phyloP scores from a whole-genome alignment of 1,140 invertebrate genomes.

The Pteromalus puparum region DNA sequence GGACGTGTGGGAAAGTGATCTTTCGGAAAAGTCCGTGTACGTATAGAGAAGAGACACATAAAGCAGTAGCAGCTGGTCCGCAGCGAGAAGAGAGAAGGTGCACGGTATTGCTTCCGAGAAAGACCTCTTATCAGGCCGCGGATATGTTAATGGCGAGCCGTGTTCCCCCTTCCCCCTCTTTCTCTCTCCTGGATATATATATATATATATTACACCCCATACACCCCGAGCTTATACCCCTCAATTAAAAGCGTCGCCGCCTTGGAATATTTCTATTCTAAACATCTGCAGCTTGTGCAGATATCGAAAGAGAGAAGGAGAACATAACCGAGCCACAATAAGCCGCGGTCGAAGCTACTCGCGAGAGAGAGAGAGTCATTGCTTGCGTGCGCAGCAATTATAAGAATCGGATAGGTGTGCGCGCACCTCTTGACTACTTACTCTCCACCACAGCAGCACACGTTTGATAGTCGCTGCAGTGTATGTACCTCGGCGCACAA shows the following conservation, averaged over 20 bases:
- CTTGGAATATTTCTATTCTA: neutral
- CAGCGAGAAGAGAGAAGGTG: slow-evolving; percentile 50
- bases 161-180: slow-evolving; percentile 56
- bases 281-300: neutral
- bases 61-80: slow-evolving; percentile 47
- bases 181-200: slow-evolving; percentile 53
- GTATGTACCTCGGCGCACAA: neutral
- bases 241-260: slow-evolving; percentile 42
- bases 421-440: slow-evolving; percentile 42
- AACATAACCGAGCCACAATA: neutral
- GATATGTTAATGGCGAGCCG: slow-evolving; percentile 71
- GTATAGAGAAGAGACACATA: slow-evolving; percentile 50
- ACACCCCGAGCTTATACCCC: slow-evolving; percentile 30
- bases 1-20: slow-evolving; percentile 56
- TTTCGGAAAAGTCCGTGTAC: slow-evolving; percentile 25
- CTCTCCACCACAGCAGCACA: neutral
- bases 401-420: slow-evolving; percentile 57
- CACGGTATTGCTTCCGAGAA: slow-evolving; percentile 71
- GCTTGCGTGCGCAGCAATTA: slow-evolving; percentile 66
- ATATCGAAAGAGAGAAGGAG: neutral
- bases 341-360: neutral
- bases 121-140: slow-evolving; percentile 65
- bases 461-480: neutral
- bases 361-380: neutral
- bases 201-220: slow-evolving; percentile 65